Evolutionary conservation across 2,797 vertebrate genomes (phyloP).

Genomic region (Typhlichthys eigenmanni): DNA sequence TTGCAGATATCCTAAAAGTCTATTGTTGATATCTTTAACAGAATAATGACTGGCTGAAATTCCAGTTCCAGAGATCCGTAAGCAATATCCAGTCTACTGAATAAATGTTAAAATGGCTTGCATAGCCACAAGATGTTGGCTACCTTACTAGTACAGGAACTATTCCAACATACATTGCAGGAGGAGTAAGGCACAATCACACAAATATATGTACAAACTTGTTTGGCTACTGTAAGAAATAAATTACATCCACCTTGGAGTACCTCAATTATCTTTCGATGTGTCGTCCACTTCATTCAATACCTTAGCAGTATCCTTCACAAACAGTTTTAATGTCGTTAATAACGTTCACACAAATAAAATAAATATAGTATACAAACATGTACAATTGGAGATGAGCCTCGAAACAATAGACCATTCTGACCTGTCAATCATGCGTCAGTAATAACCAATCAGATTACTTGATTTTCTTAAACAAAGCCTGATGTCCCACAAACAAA

Average conservation of each 20-base stretch:
- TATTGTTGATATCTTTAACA: no score
- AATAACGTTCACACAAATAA: not conserved
- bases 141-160: conserved; percentile 92
- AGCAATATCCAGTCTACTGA: no score
- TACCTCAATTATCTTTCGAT: conserved; percentile 86
- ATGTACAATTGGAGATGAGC: not conserved
- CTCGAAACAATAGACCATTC: no score
- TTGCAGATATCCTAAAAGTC: no score
- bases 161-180: conserved; percentile 83
- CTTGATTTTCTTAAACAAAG: no score
- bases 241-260: conserved; percentile 10
- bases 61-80: no score
- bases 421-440: no score
- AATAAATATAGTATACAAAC: not conserved
- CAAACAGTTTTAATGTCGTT: conserved; percentile 56
- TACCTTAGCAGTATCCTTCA: conserved; percentile 81
- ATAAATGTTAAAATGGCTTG: no score
- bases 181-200: conserved; percentile 11
- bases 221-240: not conserved
- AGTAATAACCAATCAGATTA: no score
- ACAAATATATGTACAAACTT: not conserved
- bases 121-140: not conserved
- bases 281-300: conserved; percentile 88
- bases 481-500: no score
- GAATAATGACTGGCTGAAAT: no score